Base-by-base conservation (phyloP, 2,888 invertebrate genomes). In the Tuta absoluta region DNA sequence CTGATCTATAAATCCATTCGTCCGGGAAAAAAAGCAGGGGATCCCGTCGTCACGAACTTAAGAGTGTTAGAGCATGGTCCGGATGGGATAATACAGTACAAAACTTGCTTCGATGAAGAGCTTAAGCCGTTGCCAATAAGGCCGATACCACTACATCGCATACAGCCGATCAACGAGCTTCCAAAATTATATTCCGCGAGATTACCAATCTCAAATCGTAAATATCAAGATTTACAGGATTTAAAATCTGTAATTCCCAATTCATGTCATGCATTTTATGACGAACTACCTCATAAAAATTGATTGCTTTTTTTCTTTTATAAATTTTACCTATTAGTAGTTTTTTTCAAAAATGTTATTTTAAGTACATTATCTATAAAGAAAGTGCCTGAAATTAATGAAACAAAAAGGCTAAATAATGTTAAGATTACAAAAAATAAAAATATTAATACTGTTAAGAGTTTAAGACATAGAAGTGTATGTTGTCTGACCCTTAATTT, bases 191-290 rank as follows among this genome's bases (percentile, higher is more conserved):
- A 70, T 37, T 56, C 65, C 65, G 67, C 66, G 63, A 68, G 67
- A 70, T 65, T 71, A 68, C 71, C 67, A 65, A 71, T 73, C 66
- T 62, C 67, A 67, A 66, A 69, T 63, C 49, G 65, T n/a, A 69
- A 72, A 60, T 71, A 70, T 65, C 10, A 72, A 63, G 68, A 74
- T 68, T 66, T 74, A 64, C 72, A 72, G 66, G 70, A 72, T 60
- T 62, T 74, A 65, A 74, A 72, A 71, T 58, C 62, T 64, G 72
- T 74, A 64, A 56, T 72, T 58, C 71, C 72, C 67, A 10, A 66
- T 65, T 64, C 17, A 66, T 72, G 70, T 67, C 72, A 72, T 59
- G 63, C 63, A 64, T 74, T 70, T 69, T 71, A 74, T 70, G 70
- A 72, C 66, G 65, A 71, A 63, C 56, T 69, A 57, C 68, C 71